These are phyloP conservation scores for Semaprochilodus insignis DNA, from an alignment of 2,797 vertebrate species.

Conservation along the genomic window DNA sequence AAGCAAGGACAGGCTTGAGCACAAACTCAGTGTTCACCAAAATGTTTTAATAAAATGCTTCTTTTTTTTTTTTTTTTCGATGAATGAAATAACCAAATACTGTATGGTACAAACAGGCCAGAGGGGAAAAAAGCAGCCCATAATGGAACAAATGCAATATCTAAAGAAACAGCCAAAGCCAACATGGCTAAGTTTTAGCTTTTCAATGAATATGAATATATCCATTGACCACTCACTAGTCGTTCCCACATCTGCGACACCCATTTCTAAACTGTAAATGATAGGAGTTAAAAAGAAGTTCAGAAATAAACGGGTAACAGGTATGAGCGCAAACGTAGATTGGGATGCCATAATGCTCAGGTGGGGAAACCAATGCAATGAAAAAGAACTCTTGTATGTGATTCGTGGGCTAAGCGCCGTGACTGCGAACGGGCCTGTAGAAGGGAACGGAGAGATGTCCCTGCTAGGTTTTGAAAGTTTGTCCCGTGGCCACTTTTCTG, in stretches of 20 bases:
- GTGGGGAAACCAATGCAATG: constrained; percentile 33
- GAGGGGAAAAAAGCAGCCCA: neutral
- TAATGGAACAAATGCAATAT: constrained; percentile 14
- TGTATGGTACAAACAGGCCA: constrained; percentile 52
- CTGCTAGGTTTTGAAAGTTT: constrained; percentile 10
- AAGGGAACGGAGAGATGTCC: constrained; percentile 25
- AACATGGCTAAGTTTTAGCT: constrained; percentile 6
- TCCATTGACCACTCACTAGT: neutral
- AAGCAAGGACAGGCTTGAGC: constrained; percentile 13
- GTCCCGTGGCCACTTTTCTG: neutral
- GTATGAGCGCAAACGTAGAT: constrained; percentile 25
- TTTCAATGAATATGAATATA: constrained; percentile 9
- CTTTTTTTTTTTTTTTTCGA: constrained; percentile 57
- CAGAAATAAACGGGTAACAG: constrained; percentile 10
- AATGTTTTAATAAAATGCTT: constrained; percentile 48
- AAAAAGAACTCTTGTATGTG: constrained; percentile 29
- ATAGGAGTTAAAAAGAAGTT: constrained; percentile 11
- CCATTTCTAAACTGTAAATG: constrained; percentile 41
- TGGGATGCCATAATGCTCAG: constrained; percentile 36
- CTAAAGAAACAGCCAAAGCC: constrained; percentile 29
- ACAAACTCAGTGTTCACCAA: constrained; percentile 49
- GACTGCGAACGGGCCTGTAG: constrained; percentile 5
- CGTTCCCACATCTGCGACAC: constrained; percentile 8
- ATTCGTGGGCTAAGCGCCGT: constrained; percentile 23
- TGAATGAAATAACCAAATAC: constrained; percentile 54